Evolutionary conservation across 35 echinoderm and acorn worm genomes (phyloP), one percentile per base, ranked within the genome.

Genomic region (Holothuria glaberrima): DNA sequence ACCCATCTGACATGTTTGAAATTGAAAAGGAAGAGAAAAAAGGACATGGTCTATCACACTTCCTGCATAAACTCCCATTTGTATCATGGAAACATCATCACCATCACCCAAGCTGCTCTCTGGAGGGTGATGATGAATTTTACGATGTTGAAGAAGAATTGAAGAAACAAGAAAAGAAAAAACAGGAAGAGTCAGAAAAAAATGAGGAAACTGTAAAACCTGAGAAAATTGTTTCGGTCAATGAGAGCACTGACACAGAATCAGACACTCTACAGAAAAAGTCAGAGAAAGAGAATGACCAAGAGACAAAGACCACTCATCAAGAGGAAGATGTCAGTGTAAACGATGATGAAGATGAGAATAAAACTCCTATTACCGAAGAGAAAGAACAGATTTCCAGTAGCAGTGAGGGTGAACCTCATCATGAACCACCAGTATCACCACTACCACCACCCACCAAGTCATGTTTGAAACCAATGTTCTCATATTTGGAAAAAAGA

Each of bases 381-480:
- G 50, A 54, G 5, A 9, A 54, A 9, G 16, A 54, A 17, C 50
- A 54, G 13, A 9, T 54, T 54, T 54, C 13, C 50, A 54, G 50
- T 17, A 14, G 13, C 13, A 69, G 4, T 19, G 84, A 87, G 17
- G 58, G 33, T n/a, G 33, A 46, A 46, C 62, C 63, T 12, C 85
- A 46, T 87, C 85, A 87, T 34, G 85, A 87, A 54, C 85, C 85
- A 30, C 85, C 85, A 46, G 33, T 36, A 20, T 46, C 85, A 18
- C 85, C 85, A 46, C 36, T 87, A 14, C 85, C 85, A 3, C 63
- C 85, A 17, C 85, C 85, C 20, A 9, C 85, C 19, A 87, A 70
- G 45, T 87, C 85, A 22, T 69, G 60, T 71, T 62, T 87, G 6
- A 87, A 87, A 71, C 22, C 34, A 20, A n/a, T n/a, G n/a, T 27